These are phyloP conservation scores for Yponomeuta evonymella DNA, from an alignment of 2,888 invertebrate genomes.

Conservation along the genomic window DNA sequence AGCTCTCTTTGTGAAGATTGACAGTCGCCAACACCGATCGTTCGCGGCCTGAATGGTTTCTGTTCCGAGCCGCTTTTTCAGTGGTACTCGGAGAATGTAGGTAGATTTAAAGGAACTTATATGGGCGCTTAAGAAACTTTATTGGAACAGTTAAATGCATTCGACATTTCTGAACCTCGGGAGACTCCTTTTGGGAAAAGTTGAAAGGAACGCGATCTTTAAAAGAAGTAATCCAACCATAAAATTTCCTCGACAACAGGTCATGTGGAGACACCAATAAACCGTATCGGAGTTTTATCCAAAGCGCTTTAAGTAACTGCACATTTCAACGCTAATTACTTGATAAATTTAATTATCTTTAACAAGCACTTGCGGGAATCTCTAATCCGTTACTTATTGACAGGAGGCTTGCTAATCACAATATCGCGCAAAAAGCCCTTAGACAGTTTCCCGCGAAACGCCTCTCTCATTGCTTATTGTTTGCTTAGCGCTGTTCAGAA, in stretches of 20 bases:
- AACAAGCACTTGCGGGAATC: slow-evolving; percentile 2
- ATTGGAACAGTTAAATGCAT: neutral
- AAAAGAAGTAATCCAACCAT: no score
- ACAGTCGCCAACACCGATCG: slow-evolving; percentile 2
- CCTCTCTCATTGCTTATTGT: slow-evolving; percentile 59
- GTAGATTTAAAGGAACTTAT: neutral
- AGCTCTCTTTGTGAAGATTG: neutral
- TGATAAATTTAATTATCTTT: neutral
- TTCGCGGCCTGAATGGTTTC: neutral
- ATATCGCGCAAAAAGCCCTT: slow-evolving; percentile 39
- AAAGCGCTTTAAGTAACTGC: neutral
- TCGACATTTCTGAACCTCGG: neutral
- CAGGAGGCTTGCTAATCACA: slow-evolving; percentile 26
- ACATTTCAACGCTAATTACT: neutral
- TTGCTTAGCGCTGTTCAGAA: slow-evolving; percentile 51
- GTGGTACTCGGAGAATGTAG: neutral
- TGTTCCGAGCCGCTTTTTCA: neutral
- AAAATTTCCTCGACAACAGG: no score
- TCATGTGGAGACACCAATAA: neutral
- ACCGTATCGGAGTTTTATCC: neutral
- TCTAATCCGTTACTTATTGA: slow-evolving; percentile 20
- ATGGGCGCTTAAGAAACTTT: neutral
- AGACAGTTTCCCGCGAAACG: slow-evolving; percentile 46
- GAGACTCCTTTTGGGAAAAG: neutral
- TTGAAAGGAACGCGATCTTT: neutral